These are phyloP conservation scores for Ophthalmolycus amberensis DNA, from an alignment of 2,113 vertebrate genomes.

Conservation along the genomic window DNA sequence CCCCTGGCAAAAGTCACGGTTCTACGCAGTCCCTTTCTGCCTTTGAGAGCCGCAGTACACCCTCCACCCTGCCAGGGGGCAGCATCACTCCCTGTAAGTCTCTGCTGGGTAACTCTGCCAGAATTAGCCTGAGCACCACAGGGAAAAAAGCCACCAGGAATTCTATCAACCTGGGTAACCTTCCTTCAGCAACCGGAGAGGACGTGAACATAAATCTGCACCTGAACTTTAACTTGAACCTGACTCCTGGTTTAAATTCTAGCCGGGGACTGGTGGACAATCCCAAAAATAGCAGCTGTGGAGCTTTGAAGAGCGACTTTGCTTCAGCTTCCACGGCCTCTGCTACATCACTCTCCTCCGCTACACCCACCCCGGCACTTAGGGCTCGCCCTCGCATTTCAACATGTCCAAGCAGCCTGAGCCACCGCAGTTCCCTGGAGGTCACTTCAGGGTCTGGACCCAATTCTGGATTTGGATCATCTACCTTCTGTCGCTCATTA, in stretches of 20 bases:
- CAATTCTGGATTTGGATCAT: constrained; percentile 67
- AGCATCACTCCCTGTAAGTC: constrained; percentile 80
- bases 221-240: constrained; percentile 83
- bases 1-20: constrained; percentile 74
- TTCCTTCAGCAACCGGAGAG: constrained; percentile 85
- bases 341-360: constrained; percentile 67
- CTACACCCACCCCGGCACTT: constrained; percentile 77
- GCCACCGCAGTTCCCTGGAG: constrained; percentile 84
- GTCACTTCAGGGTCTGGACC: constrained; percentile 62
- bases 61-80: constrained; percentile 21
- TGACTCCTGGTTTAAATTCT: constrained; percentile 77
- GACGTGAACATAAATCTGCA: constrained; percentile 84
- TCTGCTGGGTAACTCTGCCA: constrained; percentile 80
- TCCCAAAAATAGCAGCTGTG: constrained; percentile 70
- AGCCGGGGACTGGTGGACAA: constrained; percentile 63
- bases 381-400: constrained; percentile 85
- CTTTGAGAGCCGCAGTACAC: constrained; percentile 75
- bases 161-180: constrained; percentile 85
- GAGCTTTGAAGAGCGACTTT: constrained; percentile 65
- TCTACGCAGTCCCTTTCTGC: constrained; percentile 82
- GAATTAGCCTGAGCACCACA: constrained; percentile 76
- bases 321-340: constrained; percentile 65
- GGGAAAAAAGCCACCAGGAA: constrained; percentile 83
- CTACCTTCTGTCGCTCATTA: constrained; percentile 79
- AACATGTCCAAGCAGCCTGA: constrained; percentile 83